phyloP scores from a whole-genome alignment of 2,888 invertebrate genomes.

The Cataglyphis rosenhaueri region DNA sequence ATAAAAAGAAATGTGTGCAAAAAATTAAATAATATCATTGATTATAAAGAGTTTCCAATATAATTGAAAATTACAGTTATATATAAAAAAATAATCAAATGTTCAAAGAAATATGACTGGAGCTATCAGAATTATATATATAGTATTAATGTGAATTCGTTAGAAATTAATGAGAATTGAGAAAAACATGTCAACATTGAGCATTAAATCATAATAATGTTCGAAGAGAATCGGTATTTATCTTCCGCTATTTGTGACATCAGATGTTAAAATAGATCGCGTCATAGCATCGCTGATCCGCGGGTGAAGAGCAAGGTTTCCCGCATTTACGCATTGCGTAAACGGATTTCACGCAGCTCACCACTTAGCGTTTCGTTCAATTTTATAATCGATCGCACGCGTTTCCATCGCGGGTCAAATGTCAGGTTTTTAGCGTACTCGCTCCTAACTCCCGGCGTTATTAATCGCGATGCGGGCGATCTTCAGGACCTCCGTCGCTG shows the following conservation, averaged over 20 bases:
- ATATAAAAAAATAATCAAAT: not conserved
- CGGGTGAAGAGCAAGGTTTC: conserved; percentile 48
- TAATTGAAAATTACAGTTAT: not conserved
- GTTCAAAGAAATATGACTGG: not conserved
- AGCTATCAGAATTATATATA: not conserved
- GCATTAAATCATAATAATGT: conserved; percentile 6
- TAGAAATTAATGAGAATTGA: conserved; percentile 20
- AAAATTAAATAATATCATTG: not conserved
- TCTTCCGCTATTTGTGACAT: conserved; percentile 35
- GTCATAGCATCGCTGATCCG: conserved; percentile 4
- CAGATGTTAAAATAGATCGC: conserved; percentile 12
- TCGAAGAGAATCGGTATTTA: conserved; percentile 5
- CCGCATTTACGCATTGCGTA: conserved; percentile 39
- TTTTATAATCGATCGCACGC: conserved; percentile 66
- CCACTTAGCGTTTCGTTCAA: conserved; percentile 63
- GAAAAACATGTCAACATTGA: not conserved
- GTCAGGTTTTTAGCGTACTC: conserved; percentile 65
- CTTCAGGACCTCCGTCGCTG: conserved; percentile 56
- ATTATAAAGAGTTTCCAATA: not conserved
- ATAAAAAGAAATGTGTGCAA: not conserved
- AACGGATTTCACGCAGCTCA: conserved; percentile 13
- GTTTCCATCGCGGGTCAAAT: conserved; percentile 67
- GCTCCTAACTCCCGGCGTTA: conserved; percentile 44
- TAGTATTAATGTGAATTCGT: too few species aligned
- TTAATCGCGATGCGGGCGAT: conserved; percentile 32